These are phyloP conservation scores for Furcula furcula DNA, from an alignment of 2,888 invertebrate genomes.

Conservation along the genomic window DNA sequence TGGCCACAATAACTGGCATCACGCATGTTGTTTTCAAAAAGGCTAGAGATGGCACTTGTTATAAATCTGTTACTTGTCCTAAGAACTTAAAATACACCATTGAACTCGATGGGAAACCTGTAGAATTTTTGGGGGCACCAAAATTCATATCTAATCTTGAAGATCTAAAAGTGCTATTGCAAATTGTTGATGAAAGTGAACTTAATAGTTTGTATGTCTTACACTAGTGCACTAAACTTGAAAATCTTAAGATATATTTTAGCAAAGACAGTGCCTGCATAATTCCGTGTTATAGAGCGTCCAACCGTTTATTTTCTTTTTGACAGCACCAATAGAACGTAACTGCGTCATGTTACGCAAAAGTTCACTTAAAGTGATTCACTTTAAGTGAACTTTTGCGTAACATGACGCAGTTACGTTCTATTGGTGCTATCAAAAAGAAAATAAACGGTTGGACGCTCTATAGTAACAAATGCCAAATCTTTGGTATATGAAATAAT, in stretches of 20 bases:
- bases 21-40: conserved; percentile 70
- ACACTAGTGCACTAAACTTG: conserved; percentile 43
- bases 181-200: conserved; percentile 75
- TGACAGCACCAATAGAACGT: no score
- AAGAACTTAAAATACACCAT: conserved; percentile 70
- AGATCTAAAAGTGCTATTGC: conserved; percentile 72
- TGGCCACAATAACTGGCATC: conserved; percentile 31
- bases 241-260: conserved; percentile 22
- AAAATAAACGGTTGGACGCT: no score
- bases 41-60: conserved; percentile 52
- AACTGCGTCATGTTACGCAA: no score
- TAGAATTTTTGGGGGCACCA: conserved; percentile 75
- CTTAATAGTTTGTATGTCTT: conserved; percentile 66
- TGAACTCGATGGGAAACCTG: conserved; percentile 62
- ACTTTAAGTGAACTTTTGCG: no score
- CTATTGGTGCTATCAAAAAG: no score
- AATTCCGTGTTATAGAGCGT: no score
- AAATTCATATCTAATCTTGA: conserved; percentile 68
- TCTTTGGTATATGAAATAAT: not conserved
- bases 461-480: not conserved
- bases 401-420: no score
- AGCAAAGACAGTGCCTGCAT: conserved; percentile 29
- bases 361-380: no score
- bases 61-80: conserved; percentile 65
- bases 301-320: no score